A percentile compares a stretch with the other conserved stretches of the same genome.
These are phyloP conservation scores for Chirona hameri DNA, from an alignment of 2,888 invertebrate genomes.

Conservation along the genomic window DNA sequence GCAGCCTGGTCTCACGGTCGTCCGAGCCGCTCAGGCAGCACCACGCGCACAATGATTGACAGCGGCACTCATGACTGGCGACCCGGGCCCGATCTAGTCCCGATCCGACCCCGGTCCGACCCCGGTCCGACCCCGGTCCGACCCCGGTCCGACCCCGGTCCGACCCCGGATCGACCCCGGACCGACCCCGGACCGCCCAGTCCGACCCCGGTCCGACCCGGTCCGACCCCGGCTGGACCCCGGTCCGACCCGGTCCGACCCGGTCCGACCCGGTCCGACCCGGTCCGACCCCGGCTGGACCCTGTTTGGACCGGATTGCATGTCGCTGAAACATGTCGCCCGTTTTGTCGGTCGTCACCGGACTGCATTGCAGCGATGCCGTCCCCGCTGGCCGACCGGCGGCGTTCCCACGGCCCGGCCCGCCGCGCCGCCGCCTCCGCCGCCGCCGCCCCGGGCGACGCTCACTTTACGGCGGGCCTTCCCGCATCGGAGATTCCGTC, in stretches of 20 bases:
- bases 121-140: too few relatives aligned
- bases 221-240: neutral
- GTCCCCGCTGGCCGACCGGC: neutral
- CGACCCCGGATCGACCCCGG: too few relatives aligned
- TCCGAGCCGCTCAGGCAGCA: too few relatives aligned
- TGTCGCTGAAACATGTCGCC: neutral
- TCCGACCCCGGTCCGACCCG: too few relatives aligned
- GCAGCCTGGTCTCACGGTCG: too few relatives aligned
- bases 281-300: too few relatives aligned
- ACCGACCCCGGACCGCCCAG: too few relatives aligned
- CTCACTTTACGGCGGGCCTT: neutral
- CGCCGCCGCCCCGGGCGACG: neutral
- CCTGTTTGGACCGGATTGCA: neutral
- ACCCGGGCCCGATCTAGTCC: neutral
- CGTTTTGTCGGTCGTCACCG: neutral
- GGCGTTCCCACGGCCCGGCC: neutral
- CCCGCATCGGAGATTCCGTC: neutral
- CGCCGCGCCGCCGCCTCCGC: neutral
- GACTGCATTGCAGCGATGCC: constrained; percentile 2
- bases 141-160: too few relatives aligned
- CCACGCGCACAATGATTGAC: neutral
- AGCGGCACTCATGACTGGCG: neutral
- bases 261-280: too few relatives aligned
- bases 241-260: neutral
- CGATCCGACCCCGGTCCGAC: too few relatives aligned